phyloP scores from a whole-genome alignment of 2,888 invertebrate species.

The Nematopogon swammerdamellus region DNA sequence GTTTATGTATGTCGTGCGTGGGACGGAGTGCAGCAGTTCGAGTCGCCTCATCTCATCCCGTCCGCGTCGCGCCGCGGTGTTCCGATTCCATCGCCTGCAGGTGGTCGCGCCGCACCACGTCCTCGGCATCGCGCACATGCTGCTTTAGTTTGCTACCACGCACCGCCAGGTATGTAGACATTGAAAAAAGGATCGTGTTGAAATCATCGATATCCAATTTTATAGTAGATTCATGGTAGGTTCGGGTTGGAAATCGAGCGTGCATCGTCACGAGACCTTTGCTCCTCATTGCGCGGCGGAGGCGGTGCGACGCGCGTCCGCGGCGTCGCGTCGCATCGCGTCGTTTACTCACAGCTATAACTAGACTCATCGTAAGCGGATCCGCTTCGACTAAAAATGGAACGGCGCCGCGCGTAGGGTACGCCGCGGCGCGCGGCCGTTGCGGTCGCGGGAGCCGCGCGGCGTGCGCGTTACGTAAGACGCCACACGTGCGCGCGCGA shows the following conservation, averaged over 20 bases:
- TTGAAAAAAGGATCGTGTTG: no score
- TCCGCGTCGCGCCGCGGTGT: not conserved
- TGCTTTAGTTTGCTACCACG: not conserved
- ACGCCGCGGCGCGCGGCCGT: no score
- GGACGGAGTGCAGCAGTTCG: not conserved
- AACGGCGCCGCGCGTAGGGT: not conserved
- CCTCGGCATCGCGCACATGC: not conserved
- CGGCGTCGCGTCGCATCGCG: slow-evolving; percentile 30
- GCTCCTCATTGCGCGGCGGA: slow-evolving; percentile 27
- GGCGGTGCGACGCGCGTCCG: slow-evolving; percentile 32
- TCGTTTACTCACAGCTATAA: not conserved
- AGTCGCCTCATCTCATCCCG: no score
- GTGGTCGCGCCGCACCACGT: not conserved
- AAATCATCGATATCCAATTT: no score
- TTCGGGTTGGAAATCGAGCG: not conserved
- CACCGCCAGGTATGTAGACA: not conserved
- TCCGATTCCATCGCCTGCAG: not conserved
- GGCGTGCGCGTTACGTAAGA: not conserved
- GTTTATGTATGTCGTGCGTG: slow-evolving; percentile 41
- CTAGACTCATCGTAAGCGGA: not conserved
- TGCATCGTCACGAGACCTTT: slow-evolving; percentile 4
- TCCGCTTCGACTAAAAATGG: slow-evolving; percentile 1
- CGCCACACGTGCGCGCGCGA: not conserved
- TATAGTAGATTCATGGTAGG: not conserved
- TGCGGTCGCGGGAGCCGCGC: not conserved